Base-by-base conservation (phyloP, 1,140 invertebrate genomes). In the Lordiphosa clarofinis region DNA sequence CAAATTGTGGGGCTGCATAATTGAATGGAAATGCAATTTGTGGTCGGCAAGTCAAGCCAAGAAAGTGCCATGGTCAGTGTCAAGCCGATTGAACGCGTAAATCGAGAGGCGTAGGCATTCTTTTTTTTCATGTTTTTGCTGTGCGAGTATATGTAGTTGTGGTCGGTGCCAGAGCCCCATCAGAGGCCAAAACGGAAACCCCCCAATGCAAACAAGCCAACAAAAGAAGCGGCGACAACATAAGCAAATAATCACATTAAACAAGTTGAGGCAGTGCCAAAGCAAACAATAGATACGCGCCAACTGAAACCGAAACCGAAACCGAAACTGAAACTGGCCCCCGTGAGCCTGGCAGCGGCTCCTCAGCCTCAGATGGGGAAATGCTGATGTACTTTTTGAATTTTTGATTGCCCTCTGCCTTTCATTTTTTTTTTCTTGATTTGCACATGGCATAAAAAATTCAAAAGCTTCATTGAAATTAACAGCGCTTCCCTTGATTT, bases 231-330 rank as follows among this genome's bases (percentile, higher is more conserved):
- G 47, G 47, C 47, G 47, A 49, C 47, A 49, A 49, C 47, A 49
- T 49, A 49, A 49, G 47, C 47, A 49, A 49, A 49, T 49, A 49
- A 49, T 49, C 47, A 49, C 47, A 49, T 49, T 49, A 49, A 49
- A 49, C 35, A 49, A 49, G 47, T 49, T 49, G 47, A 36, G 47
- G 47, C 28, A 49, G 35, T 37, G 28, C 47, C 28, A 49, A 37
- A 21, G 47, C 35, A 49, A 49, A 49, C 47, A 49, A 49, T 19
- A 49, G 13, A 49, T 13, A 31, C n/a, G 43, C 43, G 43, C 43
- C 21, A 46, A 31, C 21, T 3, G 21, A 28, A 28, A 28, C 24
- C 24, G 24, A 28, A 28, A 28, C 24, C 24, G 24, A 28, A 28
- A 28, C 24, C 24, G 24, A 35, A 10, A 21, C 33, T 7, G 46